Conservation (phyloP, 2,113 vertebrate species). For the Colinus virginianus region DNA sequence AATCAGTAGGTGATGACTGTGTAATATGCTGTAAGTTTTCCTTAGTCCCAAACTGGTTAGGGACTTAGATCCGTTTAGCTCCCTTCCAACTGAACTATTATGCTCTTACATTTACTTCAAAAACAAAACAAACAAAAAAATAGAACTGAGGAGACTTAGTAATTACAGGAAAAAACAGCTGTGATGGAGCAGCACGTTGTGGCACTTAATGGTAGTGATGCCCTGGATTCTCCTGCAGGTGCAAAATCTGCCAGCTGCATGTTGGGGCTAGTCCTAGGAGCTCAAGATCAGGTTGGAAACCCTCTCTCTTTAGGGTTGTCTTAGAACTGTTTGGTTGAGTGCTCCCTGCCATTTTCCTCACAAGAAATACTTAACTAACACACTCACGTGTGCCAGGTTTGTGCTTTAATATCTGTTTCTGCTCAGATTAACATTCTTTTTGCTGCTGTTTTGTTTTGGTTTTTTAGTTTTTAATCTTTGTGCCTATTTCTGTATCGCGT, state of each 20-base stretch:
- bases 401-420: not conserved
- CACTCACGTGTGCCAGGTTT: not conserved
- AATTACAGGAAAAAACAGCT: not conserved
- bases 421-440: not conserved
- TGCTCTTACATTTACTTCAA: not conserved
- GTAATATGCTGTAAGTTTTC: not conserved
- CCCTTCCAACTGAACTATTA: not conserved
- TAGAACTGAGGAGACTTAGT: not conserved
- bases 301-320: not conserved
- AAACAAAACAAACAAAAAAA: no score
- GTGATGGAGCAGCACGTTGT: not conserved
- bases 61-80: not conserved
- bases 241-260: not conserved
- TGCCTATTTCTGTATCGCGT: not conserved
- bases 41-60: not conserved
- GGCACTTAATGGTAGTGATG: not conserved
- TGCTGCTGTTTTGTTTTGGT: not conserved
- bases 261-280: not conserved
- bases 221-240: not conserved
- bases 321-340: not conserved
- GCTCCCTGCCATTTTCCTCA: rapidly evolving
- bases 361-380: not conserved
- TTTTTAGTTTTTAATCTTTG: not conserved
- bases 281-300: not conserved
- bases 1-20: not conserved